Evolutionary conservation across 2,797 vertebrate species (phyloP).

Genomic region (Onychomys leucogaster): DNA sequence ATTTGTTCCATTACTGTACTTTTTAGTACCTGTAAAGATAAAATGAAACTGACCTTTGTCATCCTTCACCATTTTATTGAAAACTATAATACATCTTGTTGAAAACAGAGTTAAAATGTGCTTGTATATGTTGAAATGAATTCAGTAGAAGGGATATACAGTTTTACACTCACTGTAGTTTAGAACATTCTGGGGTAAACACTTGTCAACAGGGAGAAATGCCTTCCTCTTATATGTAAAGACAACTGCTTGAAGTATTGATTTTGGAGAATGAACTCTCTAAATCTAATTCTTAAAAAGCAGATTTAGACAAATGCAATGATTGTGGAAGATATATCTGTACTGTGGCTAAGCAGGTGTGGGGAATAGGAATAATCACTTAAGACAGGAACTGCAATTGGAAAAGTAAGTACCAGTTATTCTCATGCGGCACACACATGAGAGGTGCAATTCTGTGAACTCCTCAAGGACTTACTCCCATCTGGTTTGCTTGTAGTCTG

Average conservation of each 20-base stretch:
- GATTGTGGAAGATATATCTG: neutral
- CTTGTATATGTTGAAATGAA: constrained; percentile 16
- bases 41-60: constrained; percentile 4
- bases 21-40: constrained; percentile 27
- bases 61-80: neutral
- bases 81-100: neutral
- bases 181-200: neutral
- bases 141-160: neutral
- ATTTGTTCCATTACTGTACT: neutral
- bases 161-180: neutral
- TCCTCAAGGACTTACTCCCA: neutral
- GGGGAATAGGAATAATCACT: neutral
- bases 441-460: neutral
- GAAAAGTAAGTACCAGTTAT: neutral
- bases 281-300: neutral
- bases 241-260: neutral
- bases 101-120: neutral
- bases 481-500: constrained; percentile 45
- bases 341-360: neutral
- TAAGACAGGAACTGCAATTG: neutral
- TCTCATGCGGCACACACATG: neutral
- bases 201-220: neutral
- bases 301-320: neutral
- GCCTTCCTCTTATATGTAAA: neutral
- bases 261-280: neutral